phyloP scores from a whole-genome alignment of 2,888 invertebrate species.

The Chloroclystis v-ata region DNA sequence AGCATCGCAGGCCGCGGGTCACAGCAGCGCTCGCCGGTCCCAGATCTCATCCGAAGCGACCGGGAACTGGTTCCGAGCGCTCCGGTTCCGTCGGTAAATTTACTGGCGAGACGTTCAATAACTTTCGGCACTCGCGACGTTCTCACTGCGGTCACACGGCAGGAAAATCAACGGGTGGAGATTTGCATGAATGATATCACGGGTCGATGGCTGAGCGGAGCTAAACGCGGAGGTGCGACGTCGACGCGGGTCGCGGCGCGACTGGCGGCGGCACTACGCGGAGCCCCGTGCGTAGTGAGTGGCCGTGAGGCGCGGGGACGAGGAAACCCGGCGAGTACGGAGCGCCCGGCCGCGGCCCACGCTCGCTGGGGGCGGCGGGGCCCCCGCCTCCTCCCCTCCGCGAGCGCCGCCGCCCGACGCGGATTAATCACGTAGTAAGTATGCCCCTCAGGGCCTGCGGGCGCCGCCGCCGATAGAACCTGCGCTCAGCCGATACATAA shows the following conservation, averaged over 20 bases:
- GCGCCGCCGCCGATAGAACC: slow-evolving; percentile 58
- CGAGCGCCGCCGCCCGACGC: slow-evolving; percentile 34
- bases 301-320: slow-evolving; percentile 78
- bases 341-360: slow-evolving; percentile 57
- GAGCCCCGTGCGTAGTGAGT: slow-evolving; percentile 75
- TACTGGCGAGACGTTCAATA: slow-evolving; percentile 63
- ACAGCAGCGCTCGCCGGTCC: slow-evolving; percentile 54
- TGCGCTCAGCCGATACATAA: slow-evolving; percentile 71
- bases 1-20: slow-evolving; percentile 72
- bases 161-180: slow-evolving; percentile 69
- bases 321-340: slow-evolving; percentile 78
- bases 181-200: slow-evolving; percentile 72
- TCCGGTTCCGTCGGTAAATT: slow-evolving; percentile 64
- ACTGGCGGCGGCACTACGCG: slow-evolving; percentile 72
- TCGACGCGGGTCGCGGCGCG: slow-evolving; percentile 74
- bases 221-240: slow-evolving; percentile 50
- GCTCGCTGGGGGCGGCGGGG: slow-evolving; percentile 44
- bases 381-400: slow-evolving; percentile 26
- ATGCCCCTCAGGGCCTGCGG: slow-evolving; percentile 61
- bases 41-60: slow-evolving; percentile 66
- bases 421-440: slow-evolving; percentile 79
- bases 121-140: slow-evolving; percentile 68
- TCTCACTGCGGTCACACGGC: slow-evolving; percentile 66
- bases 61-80: slow-evolving; percentile 63
- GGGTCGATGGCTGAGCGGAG: slow-evolving; percentile 40